Evolutionary conservation across 2,888 invertebrate genomes (phyloP), one percentile per base, ranked within the genome.

Genomic region (Netelia inedita): DNA sequence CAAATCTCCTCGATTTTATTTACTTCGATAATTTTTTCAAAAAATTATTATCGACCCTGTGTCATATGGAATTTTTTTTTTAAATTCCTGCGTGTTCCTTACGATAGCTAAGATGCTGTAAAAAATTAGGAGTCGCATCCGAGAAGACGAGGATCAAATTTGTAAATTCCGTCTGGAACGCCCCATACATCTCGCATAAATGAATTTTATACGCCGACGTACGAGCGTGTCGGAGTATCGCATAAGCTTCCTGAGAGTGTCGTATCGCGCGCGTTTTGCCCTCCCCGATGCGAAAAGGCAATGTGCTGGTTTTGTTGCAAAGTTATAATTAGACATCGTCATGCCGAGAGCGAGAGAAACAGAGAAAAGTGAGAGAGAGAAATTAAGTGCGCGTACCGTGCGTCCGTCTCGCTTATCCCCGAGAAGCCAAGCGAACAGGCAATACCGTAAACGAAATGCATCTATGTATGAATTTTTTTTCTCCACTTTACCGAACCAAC

Each of bases 261-360:
- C 80, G 59, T 89, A 85, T 89, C 89, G 86, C 87, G 82, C 82
- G 83, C 84, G 87, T 85, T 46, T 46, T 46, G 46, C 10, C 11
- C 46, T 14, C 10, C 10, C 46, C 72, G 28, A 66, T 21, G 46
- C 57, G 19, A 89, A 28, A 28, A 28, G 79, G 82, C 84, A 88
- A 85, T 88, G 87, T 82, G 88, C 86, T 90, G 87, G 88, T 90
- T 91, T 89, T 86, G 88, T 88, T 88, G 83, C 83, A 50, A 86
- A 86, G 89, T 89, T 92, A 92, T 92, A 92, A 92, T 92, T 92
- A 92, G 89, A 79, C 85, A 87, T 84, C 83, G 80, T 87, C 86
- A 81, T 87, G 83, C 84, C 81, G 76, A 78, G 83, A 28, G 3
- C 5, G 81, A 21, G 69, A 79, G 79, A 28, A 28, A 28, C 28